Base-by-base conservation (phyloP, 1,140 invertebrate genomes). In the Hestina assimilis region DNA sequence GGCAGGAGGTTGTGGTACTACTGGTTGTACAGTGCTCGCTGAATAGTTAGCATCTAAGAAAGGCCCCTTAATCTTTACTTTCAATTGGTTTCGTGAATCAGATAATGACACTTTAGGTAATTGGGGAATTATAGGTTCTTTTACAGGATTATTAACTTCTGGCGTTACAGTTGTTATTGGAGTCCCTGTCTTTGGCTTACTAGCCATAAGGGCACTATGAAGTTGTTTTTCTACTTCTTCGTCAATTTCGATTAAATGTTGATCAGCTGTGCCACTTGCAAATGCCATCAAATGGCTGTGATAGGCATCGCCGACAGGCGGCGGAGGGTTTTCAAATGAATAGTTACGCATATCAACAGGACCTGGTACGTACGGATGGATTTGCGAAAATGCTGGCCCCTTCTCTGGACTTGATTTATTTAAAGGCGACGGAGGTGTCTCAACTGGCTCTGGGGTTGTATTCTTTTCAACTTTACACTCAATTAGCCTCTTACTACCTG, bases 51-150 rank as follows among this genome's bases (percentile, higher is more conserved):
- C 93, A 68, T 94, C 93, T 41, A 94, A 80, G 69, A 96, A 95
- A 0, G 96, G 95, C 7, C 95, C 96, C 81, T 97, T 97, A 57
- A 97, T 97, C 83, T 97, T 97, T 0, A 97, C 93, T 78, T 97
- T 97, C 0, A 97, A 77, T 69, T 96, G 95, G 85, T 96, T 96
- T 11, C 95, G 87, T 0, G 94, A 93, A 77, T 94, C 95, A 6
- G 90, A 92, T 8, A 94, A 80, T 0, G 93, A 93, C 0, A 93
- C 92, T 67, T 95, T 95, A 3, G 83, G 92, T 66, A 89, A 91
- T 64, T 80, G 81, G 7, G 82, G 89, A 23, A 80, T 88, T 55
- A 89, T 87, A 11, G 88, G 78, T 62, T 91, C 79, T 54, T 77
- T 90, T 6, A 78, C 76, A 19, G 90, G 85, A 54, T 91, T 90